Percentiles rank a stretch among this genome's conserved stretches.
Evolutionary conservation across 2,113 vertebrate genomes (phyloP).

Genomic region (Echinops telfairi): DNA sequence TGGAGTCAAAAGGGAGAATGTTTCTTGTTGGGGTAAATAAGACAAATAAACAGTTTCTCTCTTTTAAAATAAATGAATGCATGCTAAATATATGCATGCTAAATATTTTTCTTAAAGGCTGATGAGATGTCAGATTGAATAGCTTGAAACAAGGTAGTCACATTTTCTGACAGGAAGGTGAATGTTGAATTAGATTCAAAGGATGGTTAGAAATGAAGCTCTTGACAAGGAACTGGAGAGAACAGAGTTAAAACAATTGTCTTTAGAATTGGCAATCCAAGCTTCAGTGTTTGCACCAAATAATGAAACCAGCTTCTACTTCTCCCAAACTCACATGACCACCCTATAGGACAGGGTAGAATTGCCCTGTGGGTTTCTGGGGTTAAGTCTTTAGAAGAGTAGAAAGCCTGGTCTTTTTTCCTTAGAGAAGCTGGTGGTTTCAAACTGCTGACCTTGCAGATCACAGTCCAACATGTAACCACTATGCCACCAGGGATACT

Average conservation of each 20-base stretch:
- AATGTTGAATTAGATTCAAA: slow-evolving; percentile 35
- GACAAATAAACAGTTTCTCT: neutral
- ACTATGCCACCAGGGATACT: no score
- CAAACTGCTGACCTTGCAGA: no score
- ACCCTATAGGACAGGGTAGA: no score
- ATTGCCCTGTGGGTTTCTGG: no score
- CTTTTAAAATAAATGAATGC: slow-evolving; percentile 4
- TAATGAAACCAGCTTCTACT: neutral
- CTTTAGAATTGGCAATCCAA: neutral
- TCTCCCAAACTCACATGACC: no score
- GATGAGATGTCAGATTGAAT: neutral
- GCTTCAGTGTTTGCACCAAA: neutral
- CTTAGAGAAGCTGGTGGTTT: no score
- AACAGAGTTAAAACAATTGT: neutral
- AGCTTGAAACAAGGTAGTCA: neutral
- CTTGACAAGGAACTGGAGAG: neutral
- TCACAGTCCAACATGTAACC: no score
- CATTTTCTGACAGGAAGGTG: slow-evolving; percentile 40
- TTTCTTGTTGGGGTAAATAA: neutral
- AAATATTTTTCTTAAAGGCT: slow-evolving; percentile 6
- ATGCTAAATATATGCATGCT: neutral
- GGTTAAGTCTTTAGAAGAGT: no score
- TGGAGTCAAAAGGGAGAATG: neutral
- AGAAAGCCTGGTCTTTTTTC: no score
- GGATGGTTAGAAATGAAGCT: slow-evolving; percentile 5